Evolutionary conservation across 2,888 invertebrate species (phyloP).

Genomic region (Platycheirus rosarum): DNA sequence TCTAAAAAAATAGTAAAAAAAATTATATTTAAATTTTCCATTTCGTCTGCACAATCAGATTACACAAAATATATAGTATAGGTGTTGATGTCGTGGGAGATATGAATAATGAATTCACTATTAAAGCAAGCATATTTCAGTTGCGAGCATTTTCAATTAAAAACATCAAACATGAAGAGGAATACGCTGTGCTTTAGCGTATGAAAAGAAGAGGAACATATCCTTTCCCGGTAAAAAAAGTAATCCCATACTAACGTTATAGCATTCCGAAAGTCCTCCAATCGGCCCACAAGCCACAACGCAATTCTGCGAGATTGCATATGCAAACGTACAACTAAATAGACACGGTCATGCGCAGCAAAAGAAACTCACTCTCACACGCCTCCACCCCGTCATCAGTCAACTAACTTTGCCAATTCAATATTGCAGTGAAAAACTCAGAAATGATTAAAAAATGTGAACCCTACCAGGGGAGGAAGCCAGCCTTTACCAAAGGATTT

Average conservation of each 20-base stretch:
- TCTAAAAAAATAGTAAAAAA: too few relatives aligned
- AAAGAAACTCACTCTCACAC: constrained; percentile 4
- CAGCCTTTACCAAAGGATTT: constrained; percentile 53
- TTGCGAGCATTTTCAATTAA: constrained; percentile 35
- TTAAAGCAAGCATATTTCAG: constrained; percentile 8
- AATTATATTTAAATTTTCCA: too few relatives aligned
- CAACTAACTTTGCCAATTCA: constrained; percentile 28
- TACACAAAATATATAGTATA: background rate
- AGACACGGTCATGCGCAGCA: constrained; percentile 57
- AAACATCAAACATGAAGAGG: constrained; percentile 30
- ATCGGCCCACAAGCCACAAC: constrained; percentile 51
- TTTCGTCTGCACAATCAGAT: too few relatives aligned
- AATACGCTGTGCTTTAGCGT: background rate
- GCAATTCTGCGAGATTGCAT: constrained; percentile 38
- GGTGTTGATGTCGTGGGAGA: background rate
- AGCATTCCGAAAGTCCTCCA: constrained; percentile 34
- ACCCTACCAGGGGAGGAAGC: background rate
- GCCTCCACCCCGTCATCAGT: background rate
- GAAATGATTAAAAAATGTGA: constrained; percentile 25
- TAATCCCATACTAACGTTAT: constrained; percentile 20
- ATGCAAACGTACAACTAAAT: constrained; percentile 40
- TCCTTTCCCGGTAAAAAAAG: constrained; percentile 24
- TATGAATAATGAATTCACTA: background rate
- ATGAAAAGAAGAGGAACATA: constrained; percentile 1
- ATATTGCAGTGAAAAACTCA: constrained; percentile 52